Percentiles rank a stretch among this genome's conserved stretches.
These are phyloP conservation scores for Sarcophaga carnaria DNA, from an alignment of 2,888 invertebrate species.

Conservation along the genomic window DNA sequence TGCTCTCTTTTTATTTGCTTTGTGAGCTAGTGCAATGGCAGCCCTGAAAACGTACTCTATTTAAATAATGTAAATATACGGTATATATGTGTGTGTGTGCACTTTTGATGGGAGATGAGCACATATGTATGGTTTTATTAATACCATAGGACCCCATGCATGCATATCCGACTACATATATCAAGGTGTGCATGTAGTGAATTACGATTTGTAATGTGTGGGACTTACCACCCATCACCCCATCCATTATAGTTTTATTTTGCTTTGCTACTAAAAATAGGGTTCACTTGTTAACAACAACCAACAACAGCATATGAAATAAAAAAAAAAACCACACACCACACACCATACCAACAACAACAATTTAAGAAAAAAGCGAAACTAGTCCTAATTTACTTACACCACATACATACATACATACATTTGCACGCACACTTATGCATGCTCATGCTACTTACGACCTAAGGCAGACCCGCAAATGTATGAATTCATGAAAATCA, in stretches of 20 bases:
- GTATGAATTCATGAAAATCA: background rate
- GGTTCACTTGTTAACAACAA: slow-evolving; percentile 50
- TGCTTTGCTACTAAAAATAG: slow-evolving; percentile 61
- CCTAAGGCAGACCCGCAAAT: background rate
- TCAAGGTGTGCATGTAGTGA: no score
- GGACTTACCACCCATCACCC: slow-evolving; percentile 42
- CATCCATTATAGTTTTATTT: slow-evolving; percentile 27
- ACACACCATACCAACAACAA: background rate
- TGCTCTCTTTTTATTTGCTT: background rate
- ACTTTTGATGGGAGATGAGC: background rate
- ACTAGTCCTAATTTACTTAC: background rate
- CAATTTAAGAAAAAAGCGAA: background rate
- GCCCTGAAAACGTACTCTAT: background rate
- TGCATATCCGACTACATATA: no score
- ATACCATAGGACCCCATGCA: no score
- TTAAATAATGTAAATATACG: background rate
- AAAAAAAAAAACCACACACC: slow-evolving; percentile 14
- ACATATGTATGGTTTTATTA: background rate
- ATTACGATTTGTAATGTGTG: slow-evolving; percentile 2
- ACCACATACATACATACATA: background rate
- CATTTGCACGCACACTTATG: background rate
- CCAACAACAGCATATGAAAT: slow-evolving; percentile 20
- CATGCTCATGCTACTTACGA: background rate
- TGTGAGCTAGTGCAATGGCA: background rate
- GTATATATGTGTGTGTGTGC: background rate